Percentiles rank a stretch among this genome's conserved stretches.
These are phyloP conservation scores for Drosophila arizonae DNA, from an alignment of 1,140 invertebrate genomes.

Conservation along the genomic window DNA sequence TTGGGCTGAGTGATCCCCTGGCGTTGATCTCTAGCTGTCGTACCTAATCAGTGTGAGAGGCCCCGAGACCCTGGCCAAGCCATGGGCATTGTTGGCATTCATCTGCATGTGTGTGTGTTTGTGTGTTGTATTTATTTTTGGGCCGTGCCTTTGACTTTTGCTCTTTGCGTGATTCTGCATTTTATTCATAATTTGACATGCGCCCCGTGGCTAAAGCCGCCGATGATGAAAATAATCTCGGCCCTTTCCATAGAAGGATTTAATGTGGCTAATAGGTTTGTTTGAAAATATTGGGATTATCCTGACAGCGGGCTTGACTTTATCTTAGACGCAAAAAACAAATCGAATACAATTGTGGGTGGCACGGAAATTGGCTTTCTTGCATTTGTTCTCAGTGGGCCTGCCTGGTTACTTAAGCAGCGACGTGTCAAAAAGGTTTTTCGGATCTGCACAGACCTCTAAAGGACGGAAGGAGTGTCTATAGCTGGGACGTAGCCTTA, in stretches of 20 bases:
- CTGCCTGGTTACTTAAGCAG: constrained; percentile 24
- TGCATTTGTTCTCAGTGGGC: constrained; percentile 25
- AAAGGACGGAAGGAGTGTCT: too few species aligned
- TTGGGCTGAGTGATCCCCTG: constrained; percentile 57
- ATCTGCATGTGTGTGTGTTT: constrained; percentile 7
- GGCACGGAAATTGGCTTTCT: constrained; percentile 12
- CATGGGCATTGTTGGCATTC: constrained; percentile 27
- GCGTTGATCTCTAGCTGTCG: constrained; percentile 81
- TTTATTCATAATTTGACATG: constrained; percentile 82
- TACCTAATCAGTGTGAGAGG: constrained; percentile 79
- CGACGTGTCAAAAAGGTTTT: too few species aligned
- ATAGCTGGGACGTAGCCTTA: too few species aligned
- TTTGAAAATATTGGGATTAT: constrained; percentile 82
- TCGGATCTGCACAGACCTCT: too few species aligned
- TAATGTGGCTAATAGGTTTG: constrained; percentile 75
- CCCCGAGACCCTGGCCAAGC: constrained; percentile 36
- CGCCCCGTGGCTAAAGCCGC: constrained; percentile 81
- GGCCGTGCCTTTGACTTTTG: constrained; percentile 61
- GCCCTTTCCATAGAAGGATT: constrained; percentile 76
- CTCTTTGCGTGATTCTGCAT: constrained; percentile 78
- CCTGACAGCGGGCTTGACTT: constrained; percentile 66
- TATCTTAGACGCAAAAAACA: constrained; percentile 20
- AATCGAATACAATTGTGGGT: constrained; percentile 43
- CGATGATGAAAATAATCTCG: constrained; percentile 81
- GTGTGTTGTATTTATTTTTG: constrained; percentile 22